Evolutionary conservation across 2,888 invertebrate species (phyloP).

Genomic region (Ischnus inquisitorius): DNA sequence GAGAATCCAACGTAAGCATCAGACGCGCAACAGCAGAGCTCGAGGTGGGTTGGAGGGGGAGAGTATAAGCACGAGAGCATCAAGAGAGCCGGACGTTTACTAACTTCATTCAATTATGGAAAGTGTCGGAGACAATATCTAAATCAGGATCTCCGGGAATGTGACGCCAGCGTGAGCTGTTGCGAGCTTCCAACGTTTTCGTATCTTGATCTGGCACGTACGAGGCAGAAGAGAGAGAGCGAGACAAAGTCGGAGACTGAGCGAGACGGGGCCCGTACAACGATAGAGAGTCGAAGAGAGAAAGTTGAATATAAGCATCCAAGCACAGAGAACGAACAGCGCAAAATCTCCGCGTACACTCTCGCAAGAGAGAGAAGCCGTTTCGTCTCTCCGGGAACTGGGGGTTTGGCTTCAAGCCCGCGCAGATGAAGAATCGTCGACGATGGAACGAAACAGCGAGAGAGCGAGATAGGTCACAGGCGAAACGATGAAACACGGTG

Average conservation of each 20-base stretch:
- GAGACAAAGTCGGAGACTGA: background rate
- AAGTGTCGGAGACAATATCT: conserved; percentile 55
- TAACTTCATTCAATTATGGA: conserved; percentile 57
- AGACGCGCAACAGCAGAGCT: background rate
- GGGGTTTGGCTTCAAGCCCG: conserved; percentile 40
- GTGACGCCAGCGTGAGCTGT: conserved; percentile 3
- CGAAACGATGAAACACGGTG: conserved; percentile 47
- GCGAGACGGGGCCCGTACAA: background rate
- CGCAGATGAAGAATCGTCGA: conserved; percentile 34
- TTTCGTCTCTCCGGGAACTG: conserved; percentile 4
- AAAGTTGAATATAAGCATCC: background rate
- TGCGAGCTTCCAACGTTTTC: conserved; percentile 35
- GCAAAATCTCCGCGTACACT: conserved; percentile 12
- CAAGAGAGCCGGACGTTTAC: conserved; percentile 29
- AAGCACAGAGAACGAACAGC: background rate
- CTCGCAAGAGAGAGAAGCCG: conserved; percentile 32
- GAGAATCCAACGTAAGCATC: conserved; percentile 4
- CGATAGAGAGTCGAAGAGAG: conserved; percentile 7
- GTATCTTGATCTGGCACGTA: conserved; percentile 56
- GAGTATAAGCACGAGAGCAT: background rate
- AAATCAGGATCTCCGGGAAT: conserved; percentile 51
- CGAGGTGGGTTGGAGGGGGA: background rate
- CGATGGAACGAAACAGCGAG: conserved; percentile 7
- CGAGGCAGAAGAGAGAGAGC: conserved; percentile 29
- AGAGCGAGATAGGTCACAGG: conserved; percentile 8